Percentiles rank a stretch among this genome's conserved stretches.
phyloP scores from a whole-genome alignment of 2,797 vertebrate genomes.

The Pseudocheirus occidentalis region DNA sequence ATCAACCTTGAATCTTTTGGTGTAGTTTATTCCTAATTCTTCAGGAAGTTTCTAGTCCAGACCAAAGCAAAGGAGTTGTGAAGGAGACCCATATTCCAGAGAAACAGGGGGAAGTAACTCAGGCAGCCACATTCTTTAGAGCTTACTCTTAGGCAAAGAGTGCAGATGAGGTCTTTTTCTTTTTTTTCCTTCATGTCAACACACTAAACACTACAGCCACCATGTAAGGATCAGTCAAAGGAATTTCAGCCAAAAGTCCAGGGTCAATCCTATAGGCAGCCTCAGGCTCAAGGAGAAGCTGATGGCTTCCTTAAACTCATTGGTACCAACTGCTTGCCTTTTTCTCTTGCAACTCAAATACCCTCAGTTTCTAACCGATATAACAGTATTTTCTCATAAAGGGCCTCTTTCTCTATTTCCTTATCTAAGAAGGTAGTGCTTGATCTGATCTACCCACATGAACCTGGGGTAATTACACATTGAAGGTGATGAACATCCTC shows the following conservation, averaged over 20 bases:
- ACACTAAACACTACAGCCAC: neutral
- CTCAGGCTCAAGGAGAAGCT: neutral
- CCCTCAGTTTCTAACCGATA: neutral
- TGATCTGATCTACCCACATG: neutral
- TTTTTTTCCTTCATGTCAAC: neutral
- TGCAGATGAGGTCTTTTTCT: too few relatives aligned
- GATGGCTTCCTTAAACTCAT: neutral
- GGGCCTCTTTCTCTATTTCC: neutral
- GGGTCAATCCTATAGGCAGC: neutral
- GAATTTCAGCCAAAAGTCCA: neutral
- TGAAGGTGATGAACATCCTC: neutral
- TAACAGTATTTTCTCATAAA: neutral
- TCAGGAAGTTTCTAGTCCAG: neutral
- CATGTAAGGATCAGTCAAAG: neutral
- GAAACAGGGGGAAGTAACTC: neutral
- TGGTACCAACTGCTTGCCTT: neutral
- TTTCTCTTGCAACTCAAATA: neutral
- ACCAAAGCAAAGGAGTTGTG: neutral
- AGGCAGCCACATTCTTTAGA: neutral
- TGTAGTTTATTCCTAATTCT: neutral
- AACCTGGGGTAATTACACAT: neutral
- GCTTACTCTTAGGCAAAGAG: neutral
- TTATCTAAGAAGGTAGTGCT: neutral
- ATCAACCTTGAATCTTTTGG: neutral
- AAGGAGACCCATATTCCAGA: neutral